Percentiles rank a stretch among this genome's conserved stretches.
Evolutionary conservation across 2,797 vertebrate genomes (phyloP).

Genomic region (Pteronotus mesoamericanus): DNA sequence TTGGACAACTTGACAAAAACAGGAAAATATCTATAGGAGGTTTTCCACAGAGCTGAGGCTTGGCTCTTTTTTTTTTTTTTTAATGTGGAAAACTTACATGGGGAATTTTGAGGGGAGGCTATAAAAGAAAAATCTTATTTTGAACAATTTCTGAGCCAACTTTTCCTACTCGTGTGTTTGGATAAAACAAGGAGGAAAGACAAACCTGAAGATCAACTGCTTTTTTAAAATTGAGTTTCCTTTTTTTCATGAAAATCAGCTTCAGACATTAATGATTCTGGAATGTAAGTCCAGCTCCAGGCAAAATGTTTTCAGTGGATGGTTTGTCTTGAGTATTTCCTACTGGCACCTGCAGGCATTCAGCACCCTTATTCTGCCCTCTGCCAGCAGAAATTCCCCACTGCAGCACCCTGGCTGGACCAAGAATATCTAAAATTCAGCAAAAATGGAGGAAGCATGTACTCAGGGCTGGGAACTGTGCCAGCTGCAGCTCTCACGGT

Average conservation of each 20-base stretch:
- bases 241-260: background rate
- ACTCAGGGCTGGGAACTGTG: background rate
- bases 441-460: background rate
- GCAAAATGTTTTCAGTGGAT: background rate
- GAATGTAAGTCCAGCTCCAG: background rate
- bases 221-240: background rate
- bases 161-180: conserved; percentile 8
- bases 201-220: background rate
- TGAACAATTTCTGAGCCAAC: conserved; percentile 28
- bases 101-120: background rate
- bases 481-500: background rate
- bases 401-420: background rate
- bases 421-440: conserved; percentile 25
- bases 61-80: background rate
- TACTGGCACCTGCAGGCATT: background rate
- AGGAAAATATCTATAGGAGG: background rate
- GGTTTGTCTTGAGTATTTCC: background rate
- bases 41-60: background rate
- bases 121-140: conserved; percentile 39
- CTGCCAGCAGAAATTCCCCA: background rate
- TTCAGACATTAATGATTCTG: conserved; percentile 17
- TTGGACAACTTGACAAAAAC: background rate
- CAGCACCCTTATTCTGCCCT: background rate
- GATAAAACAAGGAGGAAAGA: background rate
- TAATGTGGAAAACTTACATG: conserved; percentile 15